These are phyloP conservation scores for Takifugu ocellatus DNA, from an alignment of 2,797 vertebrate genomes.

Conservation along the genomic window DNA sequence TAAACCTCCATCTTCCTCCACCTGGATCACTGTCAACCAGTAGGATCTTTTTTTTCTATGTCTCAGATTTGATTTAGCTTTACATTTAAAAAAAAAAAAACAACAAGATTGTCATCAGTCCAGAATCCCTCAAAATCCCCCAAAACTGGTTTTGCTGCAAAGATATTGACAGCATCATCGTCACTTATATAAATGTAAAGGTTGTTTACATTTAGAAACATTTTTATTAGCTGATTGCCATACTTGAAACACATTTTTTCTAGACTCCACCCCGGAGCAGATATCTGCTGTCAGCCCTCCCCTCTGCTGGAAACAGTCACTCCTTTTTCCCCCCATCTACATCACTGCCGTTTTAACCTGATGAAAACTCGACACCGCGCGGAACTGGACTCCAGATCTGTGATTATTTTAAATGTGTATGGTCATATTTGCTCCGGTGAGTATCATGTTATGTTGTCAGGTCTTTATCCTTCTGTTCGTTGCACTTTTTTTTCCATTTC, in stretches of 20 bases:
- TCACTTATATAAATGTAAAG: too few relatives aligned
- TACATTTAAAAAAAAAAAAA: not conserved
- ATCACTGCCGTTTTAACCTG: conserved; percentile 57
- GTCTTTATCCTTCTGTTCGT: not conserved
- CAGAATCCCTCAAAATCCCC: too few relatives aligned
- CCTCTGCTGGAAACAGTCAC: conserved; percentile 30
- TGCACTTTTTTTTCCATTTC: too few relatives aligned
- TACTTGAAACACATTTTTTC: not conserved
- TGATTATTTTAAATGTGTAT: conserved; percentile 98
- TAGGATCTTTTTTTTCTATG: not conserved
- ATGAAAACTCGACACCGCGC: conserved; percentile 79
- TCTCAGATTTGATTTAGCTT: not conserved
- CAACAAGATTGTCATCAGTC: not conserved
- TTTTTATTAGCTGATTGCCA: too few relatives aligned
- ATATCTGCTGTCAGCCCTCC: conserved; percentile 37
- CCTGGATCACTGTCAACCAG: too few relatives aligned
- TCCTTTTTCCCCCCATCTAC: conserved; percentile 28
- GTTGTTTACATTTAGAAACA: too few relatives aligned
- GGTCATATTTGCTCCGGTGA: conserved; percentile 99
- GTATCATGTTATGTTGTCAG: conserved; percentile 47
- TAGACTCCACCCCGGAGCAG: conserved; percentile 49
- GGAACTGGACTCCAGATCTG: conserved; percentile 78
- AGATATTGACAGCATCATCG: too few relatives aligned
- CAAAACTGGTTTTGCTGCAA: too few relatives aligned
- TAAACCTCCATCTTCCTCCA: too few relatives aligned